Evolutionary conservation across 2,888 invertebrate species (phyloP).

Genomic region (Synergus japonicus): DNA sequence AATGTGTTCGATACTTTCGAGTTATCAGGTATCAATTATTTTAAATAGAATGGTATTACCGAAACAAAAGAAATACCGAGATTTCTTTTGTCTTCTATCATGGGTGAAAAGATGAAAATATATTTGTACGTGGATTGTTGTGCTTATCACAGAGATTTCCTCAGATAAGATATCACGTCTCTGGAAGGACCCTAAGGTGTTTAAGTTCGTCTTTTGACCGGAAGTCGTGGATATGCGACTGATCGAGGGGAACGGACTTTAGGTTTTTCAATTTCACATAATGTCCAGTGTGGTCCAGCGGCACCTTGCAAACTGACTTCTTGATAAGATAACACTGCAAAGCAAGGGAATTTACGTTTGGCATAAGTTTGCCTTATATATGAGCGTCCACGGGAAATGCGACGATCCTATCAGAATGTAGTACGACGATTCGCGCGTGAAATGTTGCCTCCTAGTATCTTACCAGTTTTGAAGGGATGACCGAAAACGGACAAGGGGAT

Average conservation of each 20-base stretch:
- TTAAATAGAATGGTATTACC: too few species aligned
- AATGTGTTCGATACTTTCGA: too few species aligned
- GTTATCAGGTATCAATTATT: too few species aligned
- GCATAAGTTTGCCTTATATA: constrained; percentile 76
- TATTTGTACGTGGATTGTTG: neutral
- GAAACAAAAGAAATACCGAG: neutral
- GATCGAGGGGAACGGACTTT: constrained; percentile 53
- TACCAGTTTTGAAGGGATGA: constrained; percentile 61
- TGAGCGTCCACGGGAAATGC: constrained; percentile 76
- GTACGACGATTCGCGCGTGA: constrained; percentile 66
- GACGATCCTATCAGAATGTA: constrained; percentile 73
- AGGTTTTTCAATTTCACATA: constrained; percentile 76
- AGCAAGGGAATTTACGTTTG: constrained; percentile 73
- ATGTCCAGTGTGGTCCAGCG: constrained; percentile 70
- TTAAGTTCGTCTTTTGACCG: constrained; percentile 52
- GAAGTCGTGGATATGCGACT: constrained; percentile 52
- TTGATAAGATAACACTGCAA: constrained; percentile 74
- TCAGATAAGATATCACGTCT: neutral
- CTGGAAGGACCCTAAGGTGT: neutral
- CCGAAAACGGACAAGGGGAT: constrained; percentile 18
- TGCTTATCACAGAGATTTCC: constrained; percentile 1
- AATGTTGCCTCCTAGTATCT: constrained; percentile 70
- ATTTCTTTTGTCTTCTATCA: neutral
- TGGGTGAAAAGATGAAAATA: neutral
- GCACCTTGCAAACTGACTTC: constrained; percentile 69